These are phyloP conservation scores for Trichosurus vulpecula DNA, from an alignment of 2,797 vertebrate genomes.

Conservation along the genomic window DNA sequence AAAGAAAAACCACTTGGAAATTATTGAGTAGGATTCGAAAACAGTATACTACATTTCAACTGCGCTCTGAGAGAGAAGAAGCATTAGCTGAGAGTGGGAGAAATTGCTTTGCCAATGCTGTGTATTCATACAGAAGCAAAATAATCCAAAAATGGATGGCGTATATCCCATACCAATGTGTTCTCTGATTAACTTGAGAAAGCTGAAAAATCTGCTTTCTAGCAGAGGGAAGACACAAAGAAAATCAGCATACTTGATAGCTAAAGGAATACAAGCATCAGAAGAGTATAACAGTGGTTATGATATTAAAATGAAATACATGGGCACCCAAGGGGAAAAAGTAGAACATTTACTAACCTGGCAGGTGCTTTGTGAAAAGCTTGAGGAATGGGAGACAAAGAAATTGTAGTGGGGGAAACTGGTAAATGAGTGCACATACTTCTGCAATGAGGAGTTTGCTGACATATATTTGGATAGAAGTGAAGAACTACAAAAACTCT, in stretches of 20 bases:
- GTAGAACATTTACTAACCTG: conserved; percentile 4
- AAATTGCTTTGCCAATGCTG: conserved; percentile 64
- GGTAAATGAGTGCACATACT: conserved; percentile 42
- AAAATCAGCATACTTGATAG: conserved; percentile 41
- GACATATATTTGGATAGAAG: conserved; percentile 77
- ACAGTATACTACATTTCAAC: conserved; percentile 20
- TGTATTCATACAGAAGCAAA: conserved; percentile 65
- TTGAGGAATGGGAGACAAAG: conserved; percentile 50
- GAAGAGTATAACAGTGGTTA: not conserved
- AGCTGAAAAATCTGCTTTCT: conserved; percentile 64
- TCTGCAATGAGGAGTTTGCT: conserved; percentile 73
- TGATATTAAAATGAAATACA: conserved; percentile 31
- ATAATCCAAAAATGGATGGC: conserved; percentile 65
- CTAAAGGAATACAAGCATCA: not conserved
- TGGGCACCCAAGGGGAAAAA: conserved; percentile 9
- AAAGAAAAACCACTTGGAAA: not conserved
- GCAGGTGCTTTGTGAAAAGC: conserved; percentile 40
- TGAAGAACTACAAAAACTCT: conserved; percentile 65
- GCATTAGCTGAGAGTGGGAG: conserved; percentile 31
- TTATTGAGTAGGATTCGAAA: not conserved
- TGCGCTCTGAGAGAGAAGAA: conserved; percentile 18
- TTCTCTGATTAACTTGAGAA: conserved; percentile 66
- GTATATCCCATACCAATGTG: conserved; percentile 63
- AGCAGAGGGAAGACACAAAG: conserved; percentile 40
- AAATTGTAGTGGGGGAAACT: conserved; percentile 39